Base-by-base conservation (phyloP, 1,140 invertebrate genomes). In the Drosophila prosaltans region DNA sequence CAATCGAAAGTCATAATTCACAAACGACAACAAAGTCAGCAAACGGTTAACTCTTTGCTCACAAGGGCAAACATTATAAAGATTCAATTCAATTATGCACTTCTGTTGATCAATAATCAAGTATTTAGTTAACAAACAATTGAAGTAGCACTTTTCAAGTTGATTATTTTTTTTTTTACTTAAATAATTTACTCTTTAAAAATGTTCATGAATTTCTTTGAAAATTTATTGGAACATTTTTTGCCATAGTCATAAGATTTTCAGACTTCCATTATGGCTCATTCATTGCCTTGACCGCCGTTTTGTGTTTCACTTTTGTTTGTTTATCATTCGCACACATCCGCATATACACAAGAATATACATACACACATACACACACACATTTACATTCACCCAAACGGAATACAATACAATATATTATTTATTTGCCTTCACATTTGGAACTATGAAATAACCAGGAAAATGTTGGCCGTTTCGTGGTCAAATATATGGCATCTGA, bases 391-490 rank as follows among this genome's bases (percentile, higher is more conserved):
- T 16, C 16, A 16, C 16, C 16, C 16, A 16, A 36, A 28, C 2
- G 54, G 62, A 36, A 58, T 57, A 57, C 78, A 72, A 65, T 79
- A 69, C 64, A 58, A 84, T 83, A 78, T 78, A 73, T 88, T 88
- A 88, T 88, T 89, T 84, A 89, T 88, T 78, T 78, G 74, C 74
- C 63, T 30, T 70, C 64, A 84, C 84, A 79, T 80, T 84, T 81
- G 74, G 45, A 84, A 74, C 84, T 81, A 89, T 88, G 84, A 75
- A 89, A 88, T 75, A 84, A 69, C 84, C 80, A 80, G 68, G 71
- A 65, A 67, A 69, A 84, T 84, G 80, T 74, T 78, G 78, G 77
- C 80, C 80, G 72, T 78, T 80, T 84, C 66, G 83, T 88, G 84
- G 83, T 88, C 77, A 83, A 88, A 80, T 78, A 79, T 68, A 48